Evolutionary conservation across 2,888 invertebrate species (phyloP), one percentile per base, ranked within the genome.

Genomic region (Melipona bicolor): DNA sequence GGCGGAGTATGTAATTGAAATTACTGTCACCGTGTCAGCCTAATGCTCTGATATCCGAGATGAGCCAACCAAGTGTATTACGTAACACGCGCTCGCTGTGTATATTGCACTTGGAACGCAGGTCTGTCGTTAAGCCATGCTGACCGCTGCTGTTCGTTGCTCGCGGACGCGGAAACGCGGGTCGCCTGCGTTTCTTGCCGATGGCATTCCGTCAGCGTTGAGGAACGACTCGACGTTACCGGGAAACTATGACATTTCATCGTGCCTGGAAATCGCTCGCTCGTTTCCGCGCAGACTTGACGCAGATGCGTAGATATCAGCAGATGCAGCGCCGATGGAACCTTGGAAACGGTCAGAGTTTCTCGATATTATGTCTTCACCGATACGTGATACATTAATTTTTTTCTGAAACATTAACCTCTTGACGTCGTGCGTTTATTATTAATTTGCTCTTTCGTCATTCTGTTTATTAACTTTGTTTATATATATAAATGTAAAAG

Each of bases 1-100:
- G 24, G 49, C 24, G 49, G 21, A 24, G 49, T 9, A 81, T 43
- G 43, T 84, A 89, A 91, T 91, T 91, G 89, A 91, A 91, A 90
- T 91, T 88, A 88, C 84, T 84, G 78, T 83, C 86, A 77, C 75
- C 80, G 84, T 69, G 77, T 75, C 81, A 62, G 59, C 17, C 64
- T 77, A 77, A 79, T 72, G 21, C 43, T 77, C 59, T 69, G 83
- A 85, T 81, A 85, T 69, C 54, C 76, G 86, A 84, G 84, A 84
- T 76, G 75, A 19, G 68, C 85, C 77, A 61, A 69, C 62, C 43
- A 43, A 43, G 61, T 13, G 68, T 84, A 76, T 91, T 92, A 87
- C 80, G 89, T 84, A 90, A 92, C 84, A 0, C 32, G 32, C 4
- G 86, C 71, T 83, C 64, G 70, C 80, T 17, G 68, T 32, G 32